phyloP scores from a whole-genome alignment of 2,113 vertebrate genomes.

The Spea multiplicata region DNA sequence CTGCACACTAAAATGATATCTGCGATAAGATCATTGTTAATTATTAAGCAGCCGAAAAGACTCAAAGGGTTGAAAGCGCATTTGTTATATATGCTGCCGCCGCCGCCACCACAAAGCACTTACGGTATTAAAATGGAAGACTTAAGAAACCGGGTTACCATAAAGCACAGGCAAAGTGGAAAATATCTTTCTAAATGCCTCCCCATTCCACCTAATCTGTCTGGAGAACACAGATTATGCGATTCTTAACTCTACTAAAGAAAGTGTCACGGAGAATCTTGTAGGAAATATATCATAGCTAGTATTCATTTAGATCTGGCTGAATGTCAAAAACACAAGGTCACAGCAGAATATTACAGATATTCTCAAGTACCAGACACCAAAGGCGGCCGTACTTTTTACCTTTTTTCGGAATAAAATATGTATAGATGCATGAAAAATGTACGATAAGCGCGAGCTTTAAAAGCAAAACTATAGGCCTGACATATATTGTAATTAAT shows the following conservation, averaged over 20 bases:
- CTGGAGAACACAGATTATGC: slow-evolving; percentile 47
- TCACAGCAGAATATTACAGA: slow-evolving; percentile 41
- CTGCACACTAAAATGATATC: slow-evolving; percentile 31
- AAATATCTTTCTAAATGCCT: slow-evolving; percentile 39
- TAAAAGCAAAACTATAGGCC: slow-evolving; percentile 4
- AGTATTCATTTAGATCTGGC: slow-evolving; percentile 48
- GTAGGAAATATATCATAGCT: slow-evolving; percentile 48
- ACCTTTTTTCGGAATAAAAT: background rate
- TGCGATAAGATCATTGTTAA: slow-evolving; percentile 37
- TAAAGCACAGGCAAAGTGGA: slow-evolving; percentile 29
- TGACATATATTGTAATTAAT: slow-evolving; percentile 27
- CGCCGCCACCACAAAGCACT: slow-evolving; percentile 19
- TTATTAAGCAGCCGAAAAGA: slow-evolving; percentile 30
- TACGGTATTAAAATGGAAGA: background rate
- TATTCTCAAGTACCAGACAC: slow-evolving; percentile 28
- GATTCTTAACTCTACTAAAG: slow-evolving; percentile 49
- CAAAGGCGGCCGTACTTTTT: slow-evolving; percentile 20
- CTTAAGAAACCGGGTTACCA: background rate
- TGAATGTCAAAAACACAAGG: slow-evolving; percentile 48
- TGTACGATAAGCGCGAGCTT: background rate
- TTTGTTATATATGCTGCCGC: slow-evolving; percentile 22
- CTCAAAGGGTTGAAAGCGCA: slow-evolving; percentile 20
- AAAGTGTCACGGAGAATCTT: slow-evolving; percentile 46
- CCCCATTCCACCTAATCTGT: slow-evolving; percentile 43
- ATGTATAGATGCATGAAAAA: background rate